Conservation (phyloP, 2,113 vertebrate genomes). For the Gopherus flavomarginatus region DNA sequence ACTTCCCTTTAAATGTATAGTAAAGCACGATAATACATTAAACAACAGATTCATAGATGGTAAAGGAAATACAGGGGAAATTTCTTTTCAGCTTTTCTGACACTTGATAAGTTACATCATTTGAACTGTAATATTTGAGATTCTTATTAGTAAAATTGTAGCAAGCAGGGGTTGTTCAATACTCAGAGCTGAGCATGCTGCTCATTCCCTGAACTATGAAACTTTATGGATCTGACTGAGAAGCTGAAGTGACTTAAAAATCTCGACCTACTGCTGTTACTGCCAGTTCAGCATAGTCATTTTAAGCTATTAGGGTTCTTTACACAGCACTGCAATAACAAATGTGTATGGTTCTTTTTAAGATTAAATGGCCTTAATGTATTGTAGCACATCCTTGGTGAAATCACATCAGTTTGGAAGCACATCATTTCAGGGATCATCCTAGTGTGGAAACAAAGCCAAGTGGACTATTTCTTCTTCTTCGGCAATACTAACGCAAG, state of each 20-base stretch:
- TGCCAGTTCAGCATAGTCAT: neutral
- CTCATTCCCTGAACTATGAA: neutral
- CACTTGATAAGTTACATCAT: neutral
- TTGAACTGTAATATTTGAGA: neutral
- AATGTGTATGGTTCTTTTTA: neutral
- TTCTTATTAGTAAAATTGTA: neutral
- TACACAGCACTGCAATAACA: neutral
- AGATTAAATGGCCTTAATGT: neutral
- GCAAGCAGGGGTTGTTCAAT: neutral
- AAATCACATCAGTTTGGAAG: neutral
- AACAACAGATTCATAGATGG: neutral
- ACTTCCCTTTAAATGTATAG: neutral
- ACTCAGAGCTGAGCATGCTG: constrained; percentile 21
- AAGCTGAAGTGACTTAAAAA: neutral
- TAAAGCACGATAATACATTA: neutral
- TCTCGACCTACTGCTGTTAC: rapidly evolving
- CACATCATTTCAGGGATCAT: neutral
- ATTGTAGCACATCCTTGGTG: neutral
- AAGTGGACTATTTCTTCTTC: neutral
- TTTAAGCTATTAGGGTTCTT: neutral
- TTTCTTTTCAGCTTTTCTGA: neutral
- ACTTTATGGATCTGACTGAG: rapidly evolving
- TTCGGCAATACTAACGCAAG: neutral
- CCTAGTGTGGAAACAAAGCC: neutral
- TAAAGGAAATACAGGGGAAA: neutral